These are phyloP conservation scores for Arremon brunneinucha DNA, from an alignment of 2,797 vertebrate species.

Conservation along the genomic window DNA sequence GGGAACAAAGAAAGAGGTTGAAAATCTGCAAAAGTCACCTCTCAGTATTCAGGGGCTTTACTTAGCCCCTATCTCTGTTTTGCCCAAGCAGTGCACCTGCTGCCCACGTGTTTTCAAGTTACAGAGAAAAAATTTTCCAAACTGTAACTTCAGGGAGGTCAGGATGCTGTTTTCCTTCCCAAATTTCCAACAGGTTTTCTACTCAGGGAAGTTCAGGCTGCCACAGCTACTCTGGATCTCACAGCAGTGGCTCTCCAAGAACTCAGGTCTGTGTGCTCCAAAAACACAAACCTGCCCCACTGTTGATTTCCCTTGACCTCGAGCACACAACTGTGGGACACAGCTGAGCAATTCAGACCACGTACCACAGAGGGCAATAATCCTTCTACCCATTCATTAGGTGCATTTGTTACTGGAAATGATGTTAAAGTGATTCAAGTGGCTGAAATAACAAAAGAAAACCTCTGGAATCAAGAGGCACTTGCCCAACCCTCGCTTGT, in stretches of 20 bases:
- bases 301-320: background rate
- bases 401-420: constrained; percentile 3
- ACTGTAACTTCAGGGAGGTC: background rate
- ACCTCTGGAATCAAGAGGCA: background rate
- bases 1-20: background rate
- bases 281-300: background rate
- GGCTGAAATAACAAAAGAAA: constrained; percentile 1
- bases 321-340: background rate
- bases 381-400: background rate
- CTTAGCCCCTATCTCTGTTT: background rate
- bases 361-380: background rate
- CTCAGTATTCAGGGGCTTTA: background rate
- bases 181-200: background rate
- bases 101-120: background rate
- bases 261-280: background rate
- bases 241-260: background rate
- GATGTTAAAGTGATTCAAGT: background rate
- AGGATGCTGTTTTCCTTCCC: background rate
- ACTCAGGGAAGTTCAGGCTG: background rate
- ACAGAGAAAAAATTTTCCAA: background rate
- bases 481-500: background rate
- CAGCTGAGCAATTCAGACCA: background rate
- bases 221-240: background rate
- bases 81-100: background rate
- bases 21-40: background rate